Evolutionary conservation across 2,797 vertebrate genomes (phyloP).

Genomic region (Pteropus rufus): DNA sequence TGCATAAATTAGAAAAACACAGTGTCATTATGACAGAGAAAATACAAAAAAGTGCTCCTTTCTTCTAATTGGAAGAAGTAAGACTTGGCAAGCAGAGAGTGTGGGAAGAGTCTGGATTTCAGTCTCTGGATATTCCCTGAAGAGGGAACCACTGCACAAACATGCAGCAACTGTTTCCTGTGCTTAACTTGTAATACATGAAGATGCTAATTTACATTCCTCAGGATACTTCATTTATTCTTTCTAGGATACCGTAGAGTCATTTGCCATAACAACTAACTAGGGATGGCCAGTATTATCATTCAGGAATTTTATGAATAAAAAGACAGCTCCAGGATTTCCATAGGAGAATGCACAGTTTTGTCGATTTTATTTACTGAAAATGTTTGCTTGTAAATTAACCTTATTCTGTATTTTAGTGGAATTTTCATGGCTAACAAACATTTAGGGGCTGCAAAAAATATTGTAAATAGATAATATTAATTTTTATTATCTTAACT

Average conservation of each 20-base stretch:
- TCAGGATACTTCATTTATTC: background rate
- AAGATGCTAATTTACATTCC: background rate
- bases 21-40: background rate
- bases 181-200: background rate
- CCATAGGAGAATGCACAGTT: background rate
- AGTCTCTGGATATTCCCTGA: background rate
- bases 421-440: background rate
- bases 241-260: background rate
- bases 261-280: background rate
- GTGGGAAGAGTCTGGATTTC: background rate
- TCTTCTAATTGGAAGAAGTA: background rate
- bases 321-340: background rate
- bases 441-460: background rate
- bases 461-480: background rate
- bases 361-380: slow-evolving; percentile 7
- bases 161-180: background rate
- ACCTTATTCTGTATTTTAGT: background rate
- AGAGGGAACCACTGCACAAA: background rate
- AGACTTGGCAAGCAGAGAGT: background rate
- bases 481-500: background rate
- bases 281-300: background rate
- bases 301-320: background rate
- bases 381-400: background rate
- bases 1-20: background rate
- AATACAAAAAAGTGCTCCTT: background rate